These are phyloP conservation scores for Onychomys leucogaster DNA, from an alignment of 2,797 vertebrate genomes.

Conservation along the genomic window DNA sequence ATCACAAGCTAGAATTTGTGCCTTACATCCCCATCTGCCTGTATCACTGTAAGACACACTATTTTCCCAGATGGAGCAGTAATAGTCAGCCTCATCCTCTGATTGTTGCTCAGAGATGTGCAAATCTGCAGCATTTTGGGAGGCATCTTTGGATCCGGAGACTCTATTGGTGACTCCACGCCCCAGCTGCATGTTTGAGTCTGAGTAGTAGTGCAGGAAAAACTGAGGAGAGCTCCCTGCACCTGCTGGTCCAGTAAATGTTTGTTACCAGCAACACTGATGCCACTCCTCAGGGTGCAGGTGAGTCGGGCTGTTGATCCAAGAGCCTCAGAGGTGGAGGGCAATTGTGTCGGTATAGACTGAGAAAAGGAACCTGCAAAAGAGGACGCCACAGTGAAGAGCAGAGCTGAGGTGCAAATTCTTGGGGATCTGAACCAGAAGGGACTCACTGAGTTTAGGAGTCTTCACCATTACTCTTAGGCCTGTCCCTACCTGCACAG, in stretches of 20 bases:
- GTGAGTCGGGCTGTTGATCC: too few relatives aligned
- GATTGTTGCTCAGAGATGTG: neutral
- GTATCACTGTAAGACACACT: neutral
- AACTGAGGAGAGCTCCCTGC: neutral
- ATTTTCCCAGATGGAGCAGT: neutral
- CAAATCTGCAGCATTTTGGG: neutral
- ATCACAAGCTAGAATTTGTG: neutral
- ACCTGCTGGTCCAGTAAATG: neutral
- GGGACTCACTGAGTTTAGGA: neutral
- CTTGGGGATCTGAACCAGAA: too few relatives aligned
- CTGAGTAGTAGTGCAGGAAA: neutral
- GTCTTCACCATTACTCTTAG: too few relatives aligned
- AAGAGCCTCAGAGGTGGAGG: neutral
- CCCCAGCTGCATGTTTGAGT: neutral
- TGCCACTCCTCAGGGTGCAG: neutral
- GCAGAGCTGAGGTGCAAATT: neutral
- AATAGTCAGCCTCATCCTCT: neutral
- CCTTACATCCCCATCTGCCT: neutral
- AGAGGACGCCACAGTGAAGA: neutral
- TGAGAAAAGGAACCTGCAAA: neutral
- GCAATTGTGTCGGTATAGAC: neutral
- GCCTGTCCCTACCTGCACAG: neutral
- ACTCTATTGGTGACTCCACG: neutral
- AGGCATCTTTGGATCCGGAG: neutral
- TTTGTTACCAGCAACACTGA: neutral